Evolutionary conservation across 2,888 invertebrate genomes (phyloP), one percentile per base, ranked within the genome.

Genomic region (Pegoplata infirma): DNA sequence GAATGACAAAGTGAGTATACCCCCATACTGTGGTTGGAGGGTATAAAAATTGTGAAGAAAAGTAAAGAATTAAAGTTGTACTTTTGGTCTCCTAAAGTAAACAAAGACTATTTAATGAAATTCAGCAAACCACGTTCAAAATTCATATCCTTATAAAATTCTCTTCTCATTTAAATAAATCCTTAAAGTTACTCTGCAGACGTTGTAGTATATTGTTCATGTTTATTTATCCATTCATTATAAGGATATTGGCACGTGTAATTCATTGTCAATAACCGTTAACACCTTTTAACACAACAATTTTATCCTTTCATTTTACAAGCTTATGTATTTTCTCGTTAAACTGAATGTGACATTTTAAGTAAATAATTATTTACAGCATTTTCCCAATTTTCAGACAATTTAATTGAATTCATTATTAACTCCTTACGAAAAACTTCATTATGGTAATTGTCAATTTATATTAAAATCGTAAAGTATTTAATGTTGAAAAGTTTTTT

Each of bases 331-430:
- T 10, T 10, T 21, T 25, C n/a, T 14, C 5, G 23, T 46, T 55
- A 53, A 64, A 73, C 72, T 73, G 72, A 64, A 44, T 49, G 19
- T 73, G 72, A 64, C 72, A 64, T 73, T 64, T 56, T 56, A 73
- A 58, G 40, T 28, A 51, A 73, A 63, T 44, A 49, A 58, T 63
- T 40, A 28, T 64, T 40, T 56, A 14, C 21, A 44, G 53, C 14
- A 36, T 14, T 55, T 47, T 36, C 32, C 6, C 3, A 8, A 49
- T 58, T 73, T 63, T 28, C 56, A 64, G 23, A 64, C 19, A 49
- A 40, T 64, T 58, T 73, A 73, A 73, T 73, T 73, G 40, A 73
- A 49, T 64, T 64, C 47, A 36, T 56, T 25, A 64, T 58, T 58
- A 49, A 25, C 61, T 28, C 7, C 49, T 19, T 28, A 40, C n/a